Evolutionary conservation across 1,140 invertebrate genomes (phyloP), one percentile per base, ranked within the genome.

Genomic region (Drosophila eugracilis): DNA sequence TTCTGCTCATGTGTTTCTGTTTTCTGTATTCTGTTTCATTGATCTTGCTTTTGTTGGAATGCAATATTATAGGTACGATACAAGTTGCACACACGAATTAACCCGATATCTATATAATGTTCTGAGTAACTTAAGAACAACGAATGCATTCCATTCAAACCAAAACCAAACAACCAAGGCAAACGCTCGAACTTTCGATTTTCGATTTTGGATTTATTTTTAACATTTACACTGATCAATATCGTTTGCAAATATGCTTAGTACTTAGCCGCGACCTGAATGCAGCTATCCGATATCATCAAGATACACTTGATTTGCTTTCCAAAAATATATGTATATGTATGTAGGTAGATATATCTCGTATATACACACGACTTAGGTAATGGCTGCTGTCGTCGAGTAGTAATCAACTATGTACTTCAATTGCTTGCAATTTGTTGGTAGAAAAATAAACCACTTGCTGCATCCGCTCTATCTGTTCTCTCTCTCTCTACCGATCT

Each of bases 321-420:
- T 86, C 67, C 81, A 85, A 85, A 85, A 85, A 85, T 84, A 84
- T 83, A 84, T 83, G 78, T 77, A 41, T 75, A 39, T 80, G 48
- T 63, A 62, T 70, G 44, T 59, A 59, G 32, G 57, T 71, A 49
- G 67, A 41, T 67, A 60, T 85, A 54, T 75, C 41, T 78, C 42
- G 49, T 73, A 69, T 78, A 55, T 78, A 73, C 49, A 54, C 72
- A 71, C 72, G 65, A 49, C 45, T 39, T 62, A 37, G 57, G 57
- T 63, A 53, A 65, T 73, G 55, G 36, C 59, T 42, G 55, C 41
- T 73, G 44, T 34, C n/a, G n/a, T 62, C 36, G 47, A 60, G 26
- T 55, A 59, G 32, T 73, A 65, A 19, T 63, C 59, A 55, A 50
- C 67, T 66, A 52, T 57, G 59, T 24, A 4, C 19, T 41, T 69